Conservation (phyloP, 1,140 invertebrate species). For the Pseudobourletiella spinata region DNA sequence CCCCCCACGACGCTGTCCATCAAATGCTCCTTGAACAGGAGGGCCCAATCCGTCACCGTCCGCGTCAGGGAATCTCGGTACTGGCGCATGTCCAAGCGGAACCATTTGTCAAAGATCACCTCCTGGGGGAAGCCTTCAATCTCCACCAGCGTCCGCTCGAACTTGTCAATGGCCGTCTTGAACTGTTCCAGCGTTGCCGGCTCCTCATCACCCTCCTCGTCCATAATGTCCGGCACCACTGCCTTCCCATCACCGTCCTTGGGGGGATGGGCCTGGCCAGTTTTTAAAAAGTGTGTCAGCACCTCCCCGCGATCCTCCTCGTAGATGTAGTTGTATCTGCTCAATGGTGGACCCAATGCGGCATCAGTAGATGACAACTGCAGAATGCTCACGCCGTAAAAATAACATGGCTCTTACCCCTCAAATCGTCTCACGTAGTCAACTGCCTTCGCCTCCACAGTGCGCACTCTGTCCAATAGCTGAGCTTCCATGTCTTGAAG, state of each 20-base stretch:
- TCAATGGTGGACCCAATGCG: too few species aligned
- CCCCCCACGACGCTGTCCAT: conserved; percentile 76
- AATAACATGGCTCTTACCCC: too few species aligned
- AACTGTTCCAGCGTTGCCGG: conserved; percentile 80
- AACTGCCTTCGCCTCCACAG: conserved; percentile 36
- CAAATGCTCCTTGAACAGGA: conserved; percentile 80
- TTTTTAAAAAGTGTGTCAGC: conserved; percentile 82
- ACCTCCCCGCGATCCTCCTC: conserved; percentile 74
- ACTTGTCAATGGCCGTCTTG: conserved; percentile 57
- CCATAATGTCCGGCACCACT: too few species aligned
- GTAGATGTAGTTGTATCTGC: conserved; percentile 71
- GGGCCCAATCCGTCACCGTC: conserved; percentile 87
- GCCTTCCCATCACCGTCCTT: conserved; percentile 75
- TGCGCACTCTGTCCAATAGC: conserved; percentile 24
- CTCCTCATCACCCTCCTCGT: conserved; percentile 50
- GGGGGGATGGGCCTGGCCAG: conserved; percentile 67
- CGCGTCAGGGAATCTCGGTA: conserved; percentile 85
- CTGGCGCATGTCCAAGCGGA: conserved; percentile 78
- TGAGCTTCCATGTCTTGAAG: conserved; percentile 20
- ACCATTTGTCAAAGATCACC: conserved; percentile 82
- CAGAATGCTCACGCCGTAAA: too few species aligned
- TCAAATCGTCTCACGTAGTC: conserved; percentile 40
- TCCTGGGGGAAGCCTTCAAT: conserved; percentile 65
- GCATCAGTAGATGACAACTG: too few species aligned
- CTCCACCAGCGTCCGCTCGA: conserved; percentile 59